phyloP scores from a whole-genome alignment of 2,888 invertebrate genomes.

The Drosophila villosipedis region DNA sequence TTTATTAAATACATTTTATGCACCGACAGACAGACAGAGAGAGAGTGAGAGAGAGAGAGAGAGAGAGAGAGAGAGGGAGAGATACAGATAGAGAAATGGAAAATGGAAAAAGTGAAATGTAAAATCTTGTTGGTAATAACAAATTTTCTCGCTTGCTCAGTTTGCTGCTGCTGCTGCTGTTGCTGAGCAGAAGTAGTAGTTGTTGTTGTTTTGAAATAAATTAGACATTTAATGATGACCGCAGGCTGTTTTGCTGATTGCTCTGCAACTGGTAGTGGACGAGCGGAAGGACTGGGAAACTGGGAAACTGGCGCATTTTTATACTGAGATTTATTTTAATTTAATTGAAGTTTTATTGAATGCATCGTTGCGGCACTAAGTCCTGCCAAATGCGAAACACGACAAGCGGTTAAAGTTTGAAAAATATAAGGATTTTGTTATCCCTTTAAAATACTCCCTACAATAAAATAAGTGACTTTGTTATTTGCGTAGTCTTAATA shows the following conservation, averaged over 20 bases:
- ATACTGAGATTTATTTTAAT: constrained; percentile 76
- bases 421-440: not conserved
- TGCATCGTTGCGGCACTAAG: constrained; percentile 53
- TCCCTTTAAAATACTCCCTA: not conserved
- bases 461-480: not conserved
- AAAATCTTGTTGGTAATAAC: constrained; percentile 71
- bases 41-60: not conserved
- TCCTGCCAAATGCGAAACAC: not conserved
- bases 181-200: not conserved
- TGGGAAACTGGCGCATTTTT: constrained; percentile 47
- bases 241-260: constrained; percentile 76
- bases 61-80: not conserved
- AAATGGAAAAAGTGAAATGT: constrained; percentile 55
- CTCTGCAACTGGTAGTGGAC: constrained; percentile 49
- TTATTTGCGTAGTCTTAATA: not conserved
- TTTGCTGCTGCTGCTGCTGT: constrained; percentile 21
- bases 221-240: constrained; percentile 81
- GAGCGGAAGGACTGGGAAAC: not conserved
- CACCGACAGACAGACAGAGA: constrained; percentile 18
- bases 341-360: constrained; percentile 76
- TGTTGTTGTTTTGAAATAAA: constrained; percentile 72
- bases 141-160: constrained; percentile 62
- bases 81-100: constrained; percentile 6
- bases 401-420: not conserved
- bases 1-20: constrained; percentile 79